Evolutionary conservation across 2,888 invertebrate genomes (phyloP), one percentile per base, ranked within the genome.

Genomic region (Digitonthophagus gazella): DNA sequence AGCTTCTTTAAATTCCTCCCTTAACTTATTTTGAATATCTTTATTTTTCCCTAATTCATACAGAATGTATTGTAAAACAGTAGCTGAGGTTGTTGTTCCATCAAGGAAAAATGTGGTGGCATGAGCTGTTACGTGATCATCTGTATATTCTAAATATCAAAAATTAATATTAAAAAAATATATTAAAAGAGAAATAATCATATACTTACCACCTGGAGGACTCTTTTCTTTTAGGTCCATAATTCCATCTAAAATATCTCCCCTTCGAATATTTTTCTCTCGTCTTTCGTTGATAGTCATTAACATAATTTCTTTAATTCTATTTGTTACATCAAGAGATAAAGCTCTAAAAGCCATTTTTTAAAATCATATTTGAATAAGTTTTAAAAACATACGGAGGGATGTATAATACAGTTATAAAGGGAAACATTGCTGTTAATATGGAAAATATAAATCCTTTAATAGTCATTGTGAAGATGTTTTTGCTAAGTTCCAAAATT

Each of bases 21-120:
- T 76, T 0, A 84, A 71, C 66, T 79, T 83, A 0, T 80, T 74
- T 71, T 87, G 86, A 0, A 83, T 72, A 0, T 81, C 76, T 1
- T 78, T 81, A 74, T 86, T 82, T 2, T 79, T 75, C 3, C 86
- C 84, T 61, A 88, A 73, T 74, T 86, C 84, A 73, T 81, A 86
- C 5, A 86, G 75, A 0, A 80, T 78, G 70, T 81, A 86, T 71
- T 82, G 81, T 75, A 86, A 78, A 2, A 83, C 83, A 14, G 83
- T 81, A 4, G 84, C 81, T 6, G 86, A 86, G 0, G 87, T 86
- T 76, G 87, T 87, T 69, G 84, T 86, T 0, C 87, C 87, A 22
- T 86, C 87, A 0, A 79, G 69, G 68, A 86, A 85, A 73, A 89
- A 87, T 0, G 85, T 76, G 22, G 86, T 82, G 1, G 86, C 84